These are phyloP conservation scores for Furcula furcula DNA, from an alignment of 2,888 invertebrate genomes.

Conservation along the genomic window DNA sequence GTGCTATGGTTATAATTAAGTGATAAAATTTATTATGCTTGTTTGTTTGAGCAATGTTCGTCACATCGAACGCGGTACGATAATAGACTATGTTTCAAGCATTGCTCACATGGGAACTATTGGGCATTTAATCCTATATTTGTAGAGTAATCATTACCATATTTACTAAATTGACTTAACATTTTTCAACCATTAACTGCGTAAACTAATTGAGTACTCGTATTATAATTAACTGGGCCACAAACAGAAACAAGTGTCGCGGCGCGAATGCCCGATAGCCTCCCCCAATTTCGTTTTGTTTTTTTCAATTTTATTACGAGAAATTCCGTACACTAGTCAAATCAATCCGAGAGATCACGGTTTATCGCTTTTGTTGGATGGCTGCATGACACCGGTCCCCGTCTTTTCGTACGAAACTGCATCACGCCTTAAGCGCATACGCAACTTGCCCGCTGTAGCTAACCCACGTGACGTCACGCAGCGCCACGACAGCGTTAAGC, in stretches of 20 bases:
- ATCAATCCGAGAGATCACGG: conserved; percentile 72
- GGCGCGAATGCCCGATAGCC: conserved; percentile 82
- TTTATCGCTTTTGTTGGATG: conserved; percentile 67
- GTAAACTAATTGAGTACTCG: conserved; percentile 77
- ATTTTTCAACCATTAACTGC: conserved; percentile 79
- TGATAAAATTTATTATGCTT: conserved; percentile 76
- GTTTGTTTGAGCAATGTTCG: conserved; percentile 68
- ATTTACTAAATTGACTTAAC: conserved; percentile 81
- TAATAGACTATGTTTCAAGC: conserved; percentile 47
- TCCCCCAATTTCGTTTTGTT: conserved; percentile 51
- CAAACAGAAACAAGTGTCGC: conserved; percentile 62
- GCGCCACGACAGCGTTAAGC: conserved; percentile 52
- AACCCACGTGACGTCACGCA: conserved; percentile 23
- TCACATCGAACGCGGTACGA: conserved; percentile 33
- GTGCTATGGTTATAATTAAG: conserved; percentile 81
- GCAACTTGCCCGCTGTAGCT: conserved; percentile 2
- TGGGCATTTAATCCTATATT: conserved; percentile 82
- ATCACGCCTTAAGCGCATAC: conserved; percentile 14
- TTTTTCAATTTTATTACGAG: conserved; percentile 57
- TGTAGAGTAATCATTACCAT: conserved; percentile 80
- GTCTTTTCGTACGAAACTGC: conserved; percentile 23
- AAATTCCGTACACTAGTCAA: conserved; percentile 65
- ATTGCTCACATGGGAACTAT: conserved; percentile 77
- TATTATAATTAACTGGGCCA: conserved; percentile 76
- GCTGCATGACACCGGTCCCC: conserved; percentile 66